Percentiles rank a stretch among this genome's conserved stretches.
phyloP scores from a whole-genome alignment of 2,113 vertebrate genomes.

The Leucoraja erinaceus region DNA sequence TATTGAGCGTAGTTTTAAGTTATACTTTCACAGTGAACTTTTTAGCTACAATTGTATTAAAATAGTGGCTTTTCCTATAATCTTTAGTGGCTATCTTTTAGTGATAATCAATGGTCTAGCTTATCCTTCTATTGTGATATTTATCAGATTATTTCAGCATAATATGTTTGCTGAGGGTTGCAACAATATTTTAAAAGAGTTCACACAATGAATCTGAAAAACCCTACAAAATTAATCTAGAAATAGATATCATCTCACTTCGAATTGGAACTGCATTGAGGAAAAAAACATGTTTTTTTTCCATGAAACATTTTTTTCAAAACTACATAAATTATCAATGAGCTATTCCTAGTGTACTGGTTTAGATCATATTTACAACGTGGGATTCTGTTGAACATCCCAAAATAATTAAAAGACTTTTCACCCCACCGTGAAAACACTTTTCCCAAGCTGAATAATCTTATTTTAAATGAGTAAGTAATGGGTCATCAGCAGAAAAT shows the following conservation, averaged over 20 bases:
- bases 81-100: no score
- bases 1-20: no score
- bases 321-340: not conserved
- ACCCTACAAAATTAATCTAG: not conserved
- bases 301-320: not conserved
- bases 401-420: conserved; percentile 46
- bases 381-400: not conserved
- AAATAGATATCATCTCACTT: not conserved
- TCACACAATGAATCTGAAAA: not conserved
- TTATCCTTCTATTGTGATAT: conserved; percentile 41
- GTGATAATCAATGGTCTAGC: no score
- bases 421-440: conserved; percentile 42
- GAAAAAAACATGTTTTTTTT: no score
- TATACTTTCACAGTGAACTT: no score
- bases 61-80: no score
- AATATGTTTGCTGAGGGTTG: not conserved
- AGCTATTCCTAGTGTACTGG: not conserved
- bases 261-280: not conserved
- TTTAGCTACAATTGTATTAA: no score
- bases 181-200: not conserved
- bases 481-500: conserved; percentile 38
- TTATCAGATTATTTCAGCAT: conserved; percentile 44
- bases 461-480: conserved; percentile 41
- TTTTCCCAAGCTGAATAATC: not conserved
- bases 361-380: not conserved